Evolutionary conservation across 2,113 vertebrate species (phyloP).

Genomic region (Hiodon tergisus): DNA sequence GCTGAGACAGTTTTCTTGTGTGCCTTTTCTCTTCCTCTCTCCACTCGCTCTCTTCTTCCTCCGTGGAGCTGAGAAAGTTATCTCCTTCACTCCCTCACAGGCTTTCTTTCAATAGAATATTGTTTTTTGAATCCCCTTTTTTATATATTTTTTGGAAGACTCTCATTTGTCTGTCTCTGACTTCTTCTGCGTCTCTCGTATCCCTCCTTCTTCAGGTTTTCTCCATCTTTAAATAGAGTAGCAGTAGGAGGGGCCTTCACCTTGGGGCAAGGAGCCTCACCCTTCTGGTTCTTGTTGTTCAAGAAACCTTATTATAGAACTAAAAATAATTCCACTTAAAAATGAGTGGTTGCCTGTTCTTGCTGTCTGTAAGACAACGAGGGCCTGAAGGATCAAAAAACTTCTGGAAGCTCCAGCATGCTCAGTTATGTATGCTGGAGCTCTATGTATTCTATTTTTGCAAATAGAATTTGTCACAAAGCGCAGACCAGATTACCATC

Average conservation of each 20-base stretch:
- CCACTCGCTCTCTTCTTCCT: background rate
- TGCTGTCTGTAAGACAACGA: too few relatives aligned
- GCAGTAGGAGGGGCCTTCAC: conserved; percentile 24
- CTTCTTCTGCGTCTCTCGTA: background rate
- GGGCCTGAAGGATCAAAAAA: too few relatives aligned
- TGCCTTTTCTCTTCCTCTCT: background rate
- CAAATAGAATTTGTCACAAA: too few relatives aligned
- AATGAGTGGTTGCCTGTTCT: too few relatives aligned
- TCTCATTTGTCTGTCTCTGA: background rate
- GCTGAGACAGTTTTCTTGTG: background rate
- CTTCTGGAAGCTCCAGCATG: too few relatives aligned
- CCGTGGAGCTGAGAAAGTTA: background rate
- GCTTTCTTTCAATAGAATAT: background rate
- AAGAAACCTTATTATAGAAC: background rate
- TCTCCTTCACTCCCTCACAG: background rate
- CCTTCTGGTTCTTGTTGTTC: too few relatives aligned
- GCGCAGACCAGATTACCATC: too few relatives aligned
- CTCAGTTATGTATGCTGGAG: too few relatives aligned
- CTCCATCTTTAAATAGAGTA: conserved; percentile 35
- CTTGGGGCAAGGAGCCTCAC: background rate
- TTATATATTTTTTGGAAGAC: background rate
- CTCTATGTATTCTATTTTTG: too few relatives aligned
- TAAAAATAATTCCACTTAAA: too few relatives aligned
- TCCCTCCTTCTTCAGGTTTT: conserved; percentile 1
- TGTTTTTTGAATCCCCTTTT: background rate